Evolutionary conservation across 1,140 invertebrate species (phyloP).

Genomic region (Papilio helenus): DNA sequence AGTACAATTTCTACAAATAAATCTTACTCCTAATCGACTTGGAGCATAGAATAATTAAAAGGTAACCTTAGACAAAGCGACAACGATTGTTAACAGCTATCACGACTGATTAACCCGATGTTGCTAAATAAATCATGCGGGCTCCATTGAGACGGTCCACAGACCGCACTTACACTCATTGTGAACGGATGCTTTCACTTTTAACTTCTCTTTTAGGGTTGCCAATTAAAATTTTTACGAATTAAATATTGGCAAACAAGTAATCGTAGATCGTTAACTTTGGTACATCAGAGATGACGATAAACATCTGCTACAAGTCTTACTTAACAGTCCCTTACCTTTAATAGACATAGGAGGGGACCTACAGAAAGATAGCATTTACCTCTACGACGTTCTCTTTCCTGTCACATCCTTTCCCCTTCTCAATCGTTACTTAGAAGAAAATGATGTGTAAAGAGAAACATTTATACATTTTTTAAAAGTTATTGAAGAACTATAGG

Average conservation of each 20-base stretch:
- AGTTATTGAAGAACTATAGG: too few species aligned
- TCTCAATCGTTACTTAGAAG: too few species aligned
- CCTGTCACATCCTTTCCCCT: too few species aligned
- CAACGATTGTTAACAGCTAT: slow-evolving; percentile 3
- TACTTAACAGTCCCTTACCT: too few species aligned
- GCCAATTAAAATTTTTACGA: not conserved
- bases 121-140: slow-evolving; percentile 44
- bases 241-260: not conserved
- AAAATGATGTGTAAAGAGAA: too few species aligned
- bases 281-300: too few species aligned
- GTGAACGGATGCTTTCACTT: slow-evolving; percentile 46
- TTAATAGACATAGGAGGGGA: too few species aligned
- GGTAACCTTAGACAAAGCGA: not conserved
- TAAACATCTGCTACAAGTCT: too few species aligned
- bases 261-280: too few species aligned
- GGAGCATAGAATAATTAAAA: slow-evolving; percentile 10
- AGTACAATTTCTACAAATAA: not conserved
- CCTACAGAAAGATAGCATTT: too few species aligned
- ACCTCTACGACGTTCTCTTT: too few species aligned
- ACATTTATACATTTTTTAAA: too few species aligned
- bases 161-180: slow-evolving; percentile 18
- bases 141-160: slow-evolving; percentile 40
- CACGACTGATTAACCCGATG: slow-evolving; percentile 22
- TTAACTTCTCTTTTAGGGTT: slow-evolving; percentile 37
- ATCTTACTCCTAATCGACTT: not conserved